Conservation (phyloP, 2,113 vertebrate species). For the Macaca nemestrina region DNA sequence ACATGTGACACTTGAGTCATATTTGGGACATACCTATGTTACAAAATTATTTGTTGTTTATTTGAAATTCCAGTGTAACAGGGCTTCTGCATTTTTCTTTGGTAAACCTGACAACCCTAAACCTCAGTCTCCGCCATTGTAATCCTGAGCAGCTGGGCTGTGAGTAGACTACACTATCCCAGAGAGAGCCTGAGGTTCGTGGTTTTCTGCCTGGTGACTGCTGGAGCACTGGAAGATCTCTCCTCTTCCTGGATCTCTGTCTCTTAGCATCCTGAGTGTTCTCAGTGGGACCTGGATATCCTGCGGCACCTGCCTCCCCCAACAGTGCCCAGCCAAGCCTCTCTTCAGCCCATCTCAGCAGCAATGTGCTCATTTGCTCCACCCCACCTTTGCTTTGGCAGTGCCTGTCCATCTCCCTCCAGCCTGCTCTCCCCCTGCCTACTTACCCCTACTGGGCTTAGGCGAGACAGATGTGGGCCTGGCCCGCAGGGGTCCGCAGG, state of each 20-base stretch:
- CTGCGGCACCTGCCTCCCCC: neutral
- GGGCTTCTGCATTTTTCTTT: constrained; percentile 3
- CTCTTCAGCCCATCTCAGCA: no score
- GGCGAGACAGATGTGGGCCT: neutral
- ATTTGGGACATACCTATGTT: neutral
- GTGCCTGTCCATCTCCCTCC: neutral
- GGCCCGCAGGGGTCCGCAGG: neutral
- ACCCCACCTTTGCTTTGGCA: no score
- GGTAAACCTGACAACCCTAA: neutral
- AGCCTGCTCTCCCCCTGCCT: neutral
- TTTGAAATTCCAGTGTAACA: constrained; percentile 29
- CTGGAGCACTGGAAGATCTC: neutral
- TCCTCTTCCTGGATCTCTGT: neutral
- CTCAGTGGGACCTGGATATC: neutral
- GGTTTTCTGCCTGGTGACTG: neutral
- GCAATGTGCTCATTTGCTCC: rapidly evolving
- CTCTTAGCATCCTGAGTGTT: neutral
- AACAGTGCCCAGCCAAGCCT: neutral
- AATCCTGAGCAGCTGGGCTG: neutral
- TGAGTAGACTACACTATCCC: neutral
- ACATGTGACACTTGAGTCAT: neutral
- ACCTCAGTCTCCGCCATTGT: neutral
- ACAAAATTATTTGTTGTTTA: neutral
- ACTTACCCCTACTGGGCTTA: neutral
- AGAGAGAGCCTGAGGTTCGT: neutral